Percentiles rank a stretch among this genome's conserved stretches.
Evolutionary conservation across 2,888 invertebrate genomes (phyloP).

Genomic region (Escarpia spicata): DNA sequence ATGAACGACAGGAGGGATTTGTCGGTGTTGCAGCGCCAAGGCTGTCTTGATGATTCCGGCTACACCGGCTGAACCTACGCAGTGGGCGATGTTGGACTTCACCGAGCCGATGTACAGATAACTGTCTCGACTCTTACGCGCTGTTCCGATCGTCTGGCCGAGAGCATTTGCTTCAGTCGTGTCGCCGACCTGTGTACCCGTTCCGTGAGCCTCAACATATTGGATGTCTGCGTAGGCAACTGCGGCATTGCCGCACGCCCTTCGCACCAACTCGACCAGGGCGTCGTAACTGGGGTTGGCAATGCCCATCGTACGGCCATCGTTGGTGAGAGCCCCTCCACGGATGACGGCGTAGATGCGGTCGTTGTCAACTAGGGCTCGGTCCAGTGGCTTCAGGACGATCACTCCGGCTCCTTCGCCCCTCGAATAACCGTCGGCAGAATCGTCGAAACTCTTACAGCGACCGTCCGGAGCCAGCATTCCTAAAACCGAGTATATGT

Average conservation of each 20-base stretch:
- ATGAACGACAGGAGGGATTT: too few species aligned
- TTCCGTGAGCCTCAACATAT: conserved; percentile 60
- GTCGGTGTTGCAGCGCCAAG: too few species aligned
- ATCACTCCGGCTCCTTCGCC: conserved; percentile 61
- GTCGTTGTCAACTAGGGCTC: conserved; percentile 30
- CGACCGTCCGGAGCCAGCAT: conserved; percentile 58
- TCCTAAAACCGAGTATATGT: conserved; percentile 35
- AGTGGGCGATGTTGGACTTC: not conserved
- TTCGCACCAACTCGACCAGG: conserved; percentile 30
- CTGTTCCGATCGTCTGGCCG: conserved; percentile 41
- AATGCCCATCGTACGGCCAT: conserved; percentile 56
- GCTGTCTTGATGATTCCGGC: too few species aligned
- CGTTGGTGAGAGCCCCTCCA: conserved; percentile 55
- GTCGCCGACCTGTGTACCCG: conserved; percentile 59
- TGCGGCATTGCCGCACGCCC: not conserved
- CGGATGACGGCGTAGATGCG: conserved; percentile 48
- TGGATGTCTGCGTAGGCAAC: not conserved
- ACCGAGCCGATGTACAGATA: not conserved
- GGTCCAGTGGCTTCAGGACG: conserved; percentile 51
- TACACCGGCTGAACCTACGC: not conserved
- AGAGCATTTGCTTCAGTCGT: conserved; percentile 52
- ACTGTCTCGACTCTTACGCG: not conserved
- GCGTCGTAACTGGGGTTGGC: conserved; percentile 44
- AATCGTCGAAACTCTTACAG: conserved; percentile 58
- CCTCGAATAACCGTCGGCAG: conserved; percentile 62